phyloP scores from a whole-genome alignment of 2,888 invertebrate species.

The Torymus auratus region DNA sequence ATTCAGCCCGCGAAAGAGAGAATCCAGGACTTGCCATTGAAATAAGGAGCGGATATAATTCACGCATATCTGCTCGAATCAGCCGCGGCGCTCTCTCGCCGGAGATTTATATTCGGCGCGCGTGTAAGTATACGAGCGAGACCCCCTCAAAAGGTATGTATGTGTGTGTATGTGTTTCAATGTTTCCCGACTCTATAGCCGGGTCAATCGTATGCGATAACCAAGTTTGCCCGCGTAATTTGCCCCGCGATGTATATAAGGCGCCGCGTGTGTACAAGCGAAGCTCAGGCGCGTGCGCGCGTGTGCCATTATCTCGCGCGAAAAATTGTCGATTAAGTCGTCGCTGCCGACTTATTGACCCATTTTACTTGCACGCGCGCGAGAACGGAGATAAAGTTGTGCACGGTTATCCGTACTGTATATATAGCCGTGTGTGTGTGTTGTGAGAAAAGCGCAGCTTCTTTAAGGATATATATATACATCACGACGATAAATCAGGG shows the following conservation, averaged over 20 bases:
- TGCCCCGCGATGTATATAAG: slow-evolving; percentile 10
- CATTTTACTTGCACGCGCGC: slow-evolving; percentile 1
- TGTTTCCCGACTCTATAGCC: neutral
- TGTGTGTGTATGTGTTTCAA: neutral
- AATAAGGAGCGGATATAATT: slow-evolving; percentile 44
- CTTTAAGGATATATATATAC: too few relatives aligned
- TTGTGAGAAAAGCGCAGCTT: too few relatives aligned
- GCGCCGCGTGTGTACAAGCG: neutral
- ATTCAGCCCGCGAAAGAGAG: neutral
- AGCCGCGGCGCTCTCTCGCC: neutral
- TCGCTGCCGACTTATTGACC: slow-evolving; percentile 38
- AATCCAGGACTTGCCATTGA: slow-evolving; percentile 20
- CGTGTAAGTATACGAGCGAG: neutral
- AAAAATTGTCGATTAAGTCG: slow-evolving; percentile 35
- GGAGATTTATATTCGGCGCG: slow-evolving; percentile 36
- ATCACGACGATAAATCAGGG: too few relatives aligned
- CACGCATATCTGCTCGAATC: slow-evolving; percentile 48
- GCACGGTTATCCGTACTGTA: neutral
- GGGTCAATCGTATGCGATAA: slow-evolving; percentile 45
- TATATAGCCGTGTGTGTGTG: too few relatives aligned
- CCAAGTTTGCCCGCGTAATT: slow-evolving; percentile 30
- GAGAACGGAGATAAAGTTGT: neutral
- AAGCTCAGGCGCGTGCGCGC: neutral
- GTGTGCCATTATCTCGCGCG: neutral
- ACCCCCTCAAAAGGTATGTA: slow-evolving; percentile 31